A percentile compares a stretch with the other conserved stretches of the same genome.
Evolutionary conservation across 2,797 vertebrate genomes (phyloP).

Genomic region (Clarias laeviceps): DNA sequence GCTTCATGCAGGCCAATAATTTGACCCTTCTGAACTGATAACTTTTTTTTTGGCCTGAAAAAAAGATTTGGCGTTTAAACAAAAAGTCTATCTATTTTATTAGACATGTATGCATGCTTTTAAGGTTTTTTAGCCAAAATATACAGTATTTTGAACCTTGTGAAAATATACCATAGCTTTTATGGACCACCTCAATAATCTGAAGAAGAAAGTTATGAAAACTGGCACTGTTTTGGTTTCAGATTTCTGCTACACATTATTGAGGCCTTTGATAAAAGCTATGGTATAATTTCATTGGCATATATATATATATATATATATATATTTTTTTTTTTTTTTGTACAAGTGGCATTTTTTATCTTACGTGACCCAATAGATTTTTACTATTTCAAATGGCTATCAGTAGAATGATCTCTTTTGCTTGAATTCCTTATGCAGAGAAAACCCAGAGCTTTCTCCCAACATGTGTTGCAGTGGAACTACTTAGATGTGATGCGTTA

Average conservation of each 20-base stretch:
- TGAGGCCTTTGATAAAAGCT: too few relatives aligned
- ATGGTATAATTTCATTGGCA: too few relatives aligned
- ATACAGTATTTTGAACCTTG: background rate
- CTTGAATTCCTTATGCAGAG: background rate
- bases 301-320: too few relatives aligned
- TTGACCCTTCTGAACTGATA: too few relatives aligned
- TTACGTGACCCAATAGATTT: background rate
- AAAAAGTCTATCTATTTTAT: background rate
- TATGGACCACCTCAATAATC: background rate
- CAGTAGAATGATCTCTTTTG: background rate
- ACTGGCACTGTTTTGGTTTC: background rate
- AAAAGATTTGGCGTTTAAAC: background rate
- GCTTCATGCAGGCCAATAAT: too few relatives aligned
- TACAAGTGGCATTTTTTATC: background rate
- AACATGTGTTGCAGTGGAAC: background rate
- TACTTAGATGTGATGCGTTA: constrained; percentile 13
- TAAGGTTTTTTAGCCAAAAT: background rate
- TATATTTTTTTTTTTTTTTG: background rate
- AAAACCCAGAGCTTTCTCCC: background rate
- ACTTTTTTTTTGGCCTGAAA: too few relatives aligned
- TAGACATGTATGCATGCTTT: background rate
- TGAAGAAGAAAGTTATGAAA: background rate
- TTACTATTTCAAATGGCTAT: background rate
- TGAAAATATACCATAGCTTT: background rate
- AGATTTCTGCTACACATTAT: background rate